These are phyloP conservation scores for Chrosomus eos DNA, from an alignment of 2,797 vertebrate species.

Conservation along the genomic window DNA sequence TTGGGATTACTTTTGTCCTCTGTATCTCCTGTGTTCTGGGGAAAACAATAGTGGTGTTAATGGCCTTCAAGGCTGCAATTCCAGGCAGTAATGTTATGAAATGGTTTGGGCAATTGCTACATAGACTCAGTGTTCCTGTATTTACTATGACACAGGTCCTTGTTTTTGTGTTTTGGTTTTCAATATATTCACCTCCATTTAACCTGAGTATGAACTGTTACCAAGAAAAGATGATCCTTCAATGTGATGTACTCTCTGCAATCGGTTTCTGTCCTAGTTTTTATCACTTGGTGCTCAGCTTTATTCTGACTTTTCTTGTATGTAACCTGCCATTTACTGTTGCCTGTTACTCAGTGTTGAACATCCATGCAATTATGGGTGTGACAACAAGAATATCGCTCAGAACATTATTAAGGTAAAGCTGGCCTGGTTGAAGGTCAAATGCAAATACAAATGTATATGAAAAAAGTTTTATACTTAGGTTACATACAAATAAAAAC, in stretches of 20 bases:
- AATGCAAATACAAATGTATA: not conserved
- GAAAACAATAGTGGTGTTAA: constrained; percentile 73
- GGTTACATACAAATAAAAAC: not conserved
- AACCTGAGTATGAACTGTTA: constrained; percentile 31
- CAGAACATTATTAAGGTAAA: constrained; percentile 6
- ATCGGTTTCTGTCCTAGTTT: constrained; percentile 30
- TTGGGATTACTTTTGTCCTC: constrained; percentile 74
- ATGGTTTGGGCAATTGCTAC: constrained; percentile 68
- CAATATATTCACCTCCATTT: constrained; percentile 22
- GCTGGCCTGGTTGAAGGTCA: not conserved
- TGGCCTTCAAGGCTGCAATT: constrained; percentile 71
- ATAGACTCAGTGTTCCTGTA: constrained; percentile 44
- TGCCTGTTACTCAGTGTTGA: constrained; percentile 28
- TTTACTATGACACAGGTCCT: constrained; percentile 36
- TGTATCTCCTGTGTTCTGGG: constrained; percentile 73
- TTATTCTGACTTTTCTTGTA: constrained; percentile 44
- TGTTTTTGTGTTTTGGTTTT: constrained; percentile 47
- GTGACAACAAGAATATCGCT: constrained; percentile 14
- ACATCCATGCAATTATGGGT: constrained; percentile 12
- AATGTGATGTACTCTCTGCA: constrained; percentile 36
- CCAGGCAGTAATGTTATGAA: constrained; percentile 68
- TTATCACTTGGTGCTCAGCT: constrained; percentile 30
- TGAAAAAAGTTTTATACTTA: not conserved
- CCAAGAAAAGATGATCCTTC: constrained; percentile 38
- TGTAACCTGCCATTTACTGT: constrained; percentile 39